These are phyloP conservation scores for Ctenicera cuprea DNA, from an alignment of 2,888 invertebrate genomes.

Conservation along the genomic window DNA sequence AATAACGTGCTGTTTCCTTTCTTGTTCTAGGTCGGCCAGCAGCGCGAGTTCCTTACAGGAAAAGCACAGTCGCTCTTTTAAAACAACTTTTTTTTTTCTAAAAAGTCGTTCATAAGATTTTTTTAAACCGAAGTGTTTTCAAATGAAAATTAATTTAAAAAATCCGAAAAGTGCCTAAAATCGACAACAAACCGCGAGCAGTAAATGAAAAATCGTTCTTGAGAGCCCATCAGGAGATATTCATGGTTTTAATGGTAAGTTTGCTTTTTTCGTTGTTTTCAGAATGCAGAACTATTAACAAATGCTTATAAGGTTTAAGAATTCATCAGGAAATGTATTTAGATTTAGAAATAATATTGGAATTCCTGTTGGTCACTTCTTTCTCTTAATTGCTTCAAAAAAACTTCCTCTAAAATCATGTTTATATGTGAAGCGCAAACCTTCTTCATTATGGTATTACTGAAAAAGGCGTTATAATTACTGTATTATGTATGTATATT, in stretches of 20 bases:
- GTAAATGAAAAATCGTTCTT: conserved; percentile 41
- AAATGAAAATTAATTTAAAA: conserved; percentile 10
- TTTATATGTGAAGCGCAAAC: no score
- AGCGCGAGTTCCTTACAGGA: conserved; percentile 24
- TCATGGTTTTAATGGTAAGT: conserved; percentile 56
- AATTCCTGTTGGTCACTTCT: no score
- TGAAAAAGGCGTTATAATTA: no score
- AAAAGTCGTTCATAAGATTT: neutral
- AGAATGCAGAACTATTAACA: conserved; percentile 1
- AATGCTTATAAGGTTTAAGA: no score
- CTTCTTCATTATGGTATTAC: no score
- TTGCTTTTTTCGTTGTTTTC: neutral
- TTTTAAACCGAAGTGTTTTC: conserved; percentile 8
- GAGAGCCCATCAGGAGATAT: conserved; percentile 44
- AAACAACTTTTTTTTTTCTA: neutral
- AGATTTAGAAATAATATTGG: no score
- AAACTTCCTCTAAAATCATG: no score
- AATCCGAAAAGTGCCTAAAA: neutral
- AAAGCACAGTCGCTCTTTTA: conserved; percentile 20
- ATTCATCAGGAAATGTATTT: no score
- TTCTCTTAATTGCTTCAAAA: no score
- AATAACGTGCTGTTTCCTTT: conserved; percentile 37
- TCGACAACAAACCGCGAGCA: neutral
- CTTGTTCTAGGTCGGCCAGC: conserved; percentile 34
- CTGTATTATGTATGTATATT: no score